Conservation (phyloP, 1,140 invertebrate species). For the Hesperophylax magnus region DNA sequence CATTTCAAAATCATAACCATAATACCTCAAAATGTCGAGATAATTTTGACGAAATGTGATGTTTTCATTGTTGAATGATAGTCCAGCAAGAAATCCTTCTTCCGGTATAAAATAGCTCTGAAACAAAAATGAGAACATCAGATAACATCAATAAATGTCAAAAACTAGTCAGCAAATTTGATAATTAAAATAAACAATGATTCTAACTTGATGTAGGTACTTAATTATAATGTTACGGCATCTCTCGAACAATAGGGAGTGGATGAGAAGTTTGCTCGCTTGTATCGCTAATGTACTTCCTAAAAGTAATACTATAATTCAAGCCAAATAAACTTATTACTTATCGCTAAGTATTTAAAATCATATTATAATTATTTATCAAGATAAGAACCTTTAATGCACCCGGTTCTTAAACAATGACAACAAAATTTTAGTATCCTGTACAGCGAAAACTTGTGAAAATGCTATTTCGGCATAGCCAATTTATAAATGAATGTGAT, state of each 20-base stretch:
- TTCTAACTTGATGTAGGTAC: background rate
- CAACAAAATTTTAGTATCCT: too few relatives aligned
- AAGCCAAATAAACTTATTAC: too few relatives aligned
- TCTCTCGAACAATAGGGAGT: background rate
- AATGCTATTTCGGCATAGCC: too few relatives aligned
- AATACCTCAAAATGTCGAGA: constrained; percentile 79
- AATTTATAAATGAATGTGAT: too few relatives aligned
- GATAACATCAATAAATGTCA: background rate
- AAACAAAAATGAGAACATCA: constrained; percentile 55
- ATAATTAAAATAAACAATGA: constrained; percentile 18
- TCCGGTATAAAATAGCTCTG: constrained; percentile 86
- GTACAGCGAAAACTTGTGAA: too few relatives aligned
- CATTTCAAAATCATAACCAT: constrained; percentile 80
- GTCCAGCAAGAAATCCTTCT: constrained; percentile 83
- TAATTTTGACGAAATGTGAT: constrained; percentile 79
- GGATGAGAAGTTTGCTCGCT: background rate
- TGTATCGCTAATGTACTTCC: too few relatives aligned
- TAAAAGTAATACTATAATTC: too few relatives aligned
- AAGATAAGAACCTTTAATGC: too few relatives aligned
- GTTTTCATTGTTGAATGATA: constrained; percentile 83
- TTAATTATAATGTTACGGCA: background rate
- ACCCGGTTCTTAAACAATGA: too few relatives aligned
- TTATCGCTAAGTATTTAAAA: too few relatives aligned
- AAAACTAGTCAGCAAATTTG: background rate
- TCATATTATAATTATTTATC: too few relatives aligned